phyloP scores from a whole-genome alignment of 2,888 invertebrate species.

The Formica aserva region DNA sequence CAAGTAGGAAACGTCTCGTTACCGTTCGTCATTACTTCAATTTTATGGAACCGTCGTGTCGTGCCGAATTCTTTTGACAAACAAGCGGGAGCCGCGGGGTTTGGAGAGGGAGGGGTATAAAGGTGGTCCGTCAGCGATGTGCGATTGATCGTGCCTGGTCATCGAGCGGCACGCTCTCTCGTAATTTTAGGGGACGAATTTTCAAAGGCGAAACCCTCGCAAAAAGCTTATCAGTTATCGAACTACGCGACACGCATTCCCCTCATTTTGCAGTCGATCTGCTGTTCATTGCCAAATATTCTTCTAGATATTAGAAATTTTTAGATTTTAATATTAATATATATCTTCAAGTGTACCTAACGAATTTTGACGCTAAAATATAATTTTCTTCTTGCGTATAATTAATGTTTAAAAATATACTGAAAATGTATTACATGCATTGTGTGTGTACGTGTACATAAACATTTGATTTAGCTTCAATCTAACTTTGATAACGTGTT shows the following conservation, averaged over 20 bases:
- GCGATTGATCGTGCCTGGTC: neutral
- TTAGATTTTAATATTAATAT: neutral
- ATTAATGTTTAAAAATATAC: neutral
- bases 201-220: neutral
- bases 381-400: neutral
- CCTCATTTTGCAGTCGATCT: neutral
- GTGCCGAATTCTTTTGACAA: slow-evolving; percentile 60
- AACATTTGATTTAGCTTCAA: neutral
- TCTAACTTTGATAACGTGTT: neutral
- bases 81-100: slow-evolving; percentile 28
- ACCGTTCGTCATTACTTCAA: slow-evolving; percentile 78
- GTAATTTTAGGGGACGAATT: slow-evolving; percentile 31
- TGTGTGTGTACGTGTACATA: neutral
- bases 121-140: neutral
- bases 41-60: slow-evolving; percentile 74
- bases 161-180: neutral
- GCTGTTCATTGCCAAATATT: neutral
- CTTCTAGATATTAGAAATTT: neutral
- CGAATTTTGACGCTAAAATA: neutral
- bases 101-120: neutral
- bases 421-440: neutral
- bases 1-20: slow-evolving; percentile 83
- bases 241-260: neutral
- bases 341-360: neutral
- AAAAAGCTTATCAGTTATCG: neutral